A percentile compares a stretch with the other conserved stretches of the same genome.
Evolutionary conservation across 1,140 invertebrate genomes (phyloP).

Genomic region (Araneus ventricosus): DNA sequence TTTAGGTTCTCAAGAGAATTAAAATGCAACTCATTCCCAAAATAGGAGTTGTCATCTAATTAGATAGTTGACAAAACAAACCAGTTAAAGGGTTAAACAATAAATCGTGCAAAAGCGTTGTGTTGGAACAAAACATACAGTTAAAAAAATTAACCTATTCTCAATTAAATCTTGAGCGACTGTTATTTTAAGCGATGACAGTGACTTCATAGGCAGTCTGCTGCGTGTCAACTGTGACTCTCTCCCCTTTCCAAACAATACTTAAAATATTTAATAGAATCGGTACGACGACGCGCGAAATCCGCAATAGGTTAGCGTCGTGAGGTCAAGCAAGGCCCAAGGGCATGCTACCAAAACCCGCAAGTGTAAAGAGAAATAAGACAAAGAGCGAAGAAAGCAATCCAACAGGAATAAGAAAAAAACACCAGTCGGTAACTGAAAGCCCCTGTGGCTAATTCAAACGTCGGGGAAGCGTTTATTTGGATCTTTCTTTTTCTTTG

Average conservation of each 20-base stretch:
- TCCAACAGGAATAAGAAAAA: slow-evolving; percentile 6
- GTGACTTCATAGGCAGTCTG: not conserved
- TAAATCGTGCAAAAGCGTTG: too few species aligned
- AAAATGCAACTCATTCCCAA: too few species aligned
- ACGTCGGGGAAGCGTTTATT: slow-evolving; percentile 1
- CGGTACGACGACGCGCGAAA: not conserved
- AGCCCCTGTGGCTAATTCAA: slow-evolving; percentile 30
- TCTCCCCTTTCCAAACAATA: not conserved
- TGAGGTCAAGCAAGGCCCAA: slow-evolving; percentile 12
- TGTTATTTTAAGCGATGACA: slow-evolving; percentile 11
- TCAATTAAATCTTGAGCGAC: not conserved
- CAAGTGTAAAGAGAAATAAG: slow-evolving; percentile 8
- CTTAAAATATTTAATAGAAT: slow-evolving; percentile 47
- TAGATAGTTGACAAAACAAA: too few species aligned
- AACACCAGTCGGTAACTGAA: not conserved
- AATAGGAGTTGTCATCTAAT: too few species aligned
- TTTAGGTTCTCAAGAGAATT: too few species aligned
- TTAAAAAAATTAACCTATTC: not conserved
- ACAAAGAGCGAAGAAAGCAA: slow-evolving; percentile 52
- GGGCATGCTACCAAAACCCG: not conserved
- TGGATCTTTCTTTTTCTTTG: not conserved
- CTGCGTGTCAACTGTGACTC: not conserved
- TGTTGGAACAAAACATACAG: too few species aligned
- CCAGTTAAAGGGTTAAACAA: too few species aligned
- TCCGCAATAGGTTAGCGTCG: slow-evolving; percentile 47